phyloP scores from a whole-genome alignment of 2,113 vertebrate genomes.

The Leptobrachium leishanense region DNA sequence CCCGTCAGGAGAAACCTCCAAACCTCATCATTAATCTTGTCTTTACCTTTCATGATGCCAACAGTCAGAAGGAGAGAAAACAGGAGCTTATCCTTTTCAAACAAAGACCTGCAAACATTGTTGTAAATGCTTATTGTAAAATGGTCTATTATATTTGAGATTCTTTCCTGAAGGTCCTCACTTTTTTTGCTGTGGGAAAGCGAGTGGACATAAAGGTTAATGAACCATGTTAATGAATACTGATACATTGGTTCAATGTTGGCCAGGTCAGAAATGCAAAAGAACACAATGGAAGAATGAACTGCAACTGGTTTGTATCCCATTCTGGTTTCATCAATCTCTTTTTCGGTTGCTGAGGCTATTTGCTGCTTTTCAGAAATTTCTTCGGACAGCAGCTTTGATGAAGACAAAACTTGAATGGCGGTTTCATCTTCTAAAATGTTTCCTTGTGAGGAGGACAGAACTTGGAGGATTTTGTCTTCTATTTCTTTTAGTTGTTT shows the following conservation, averaged over 20 bases:
- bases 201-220: slow-evolving; percentile 81
- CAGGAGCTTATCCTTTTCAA: slow-evolving; percentile 91
- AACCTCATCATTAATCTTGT: slow-evolving; percentile 67
- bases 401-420: slow-evolving; percentile 84
- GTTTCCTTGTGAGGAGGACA: slow-evolving; percentile 84
- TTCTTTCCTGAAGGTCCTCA: slow-evolving; percentile 69
- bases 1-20: slow-evolving; percentile 89
- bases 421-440: slow-evolving; percentile 91
- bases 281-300: slow-evolving; percentile 86
- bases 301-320: slow-evolving; percentile 88
- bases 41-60: slow-evolving; percentile 82
- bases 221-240: slow-evolving; percentile 89
- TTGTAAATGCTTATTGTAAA: slow-evolving; percentile 87
- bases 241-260: slow-evolving; percentile 95
- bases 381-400: slow-evolving; percentile 83
- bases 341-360: slow-evolving; percentile 78
- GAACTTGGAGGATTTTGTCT: slow-evolving; percentile 85
- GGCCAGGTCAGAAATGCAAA: slow-evolving; percentile 89
- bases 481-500: slow-evolving; percentile 90
- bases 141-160: slow-evolving; percentile 73
- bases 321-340: slow-evolving; percentile 86
- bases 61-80: slow-evolving; percentile 88
- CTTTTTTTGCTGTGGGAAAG: slow-evolving; percentile 77
- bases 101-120: slow-evolving; percentile 86
- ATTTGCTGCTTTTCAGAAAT: slow-evolving; percentile 88